Evolutionary conservation across 2,888 invertebrate genomes (phyloP), one percentile per base, ranked within the genome.

Genomic region (Bombyx huttoni): DNA sequence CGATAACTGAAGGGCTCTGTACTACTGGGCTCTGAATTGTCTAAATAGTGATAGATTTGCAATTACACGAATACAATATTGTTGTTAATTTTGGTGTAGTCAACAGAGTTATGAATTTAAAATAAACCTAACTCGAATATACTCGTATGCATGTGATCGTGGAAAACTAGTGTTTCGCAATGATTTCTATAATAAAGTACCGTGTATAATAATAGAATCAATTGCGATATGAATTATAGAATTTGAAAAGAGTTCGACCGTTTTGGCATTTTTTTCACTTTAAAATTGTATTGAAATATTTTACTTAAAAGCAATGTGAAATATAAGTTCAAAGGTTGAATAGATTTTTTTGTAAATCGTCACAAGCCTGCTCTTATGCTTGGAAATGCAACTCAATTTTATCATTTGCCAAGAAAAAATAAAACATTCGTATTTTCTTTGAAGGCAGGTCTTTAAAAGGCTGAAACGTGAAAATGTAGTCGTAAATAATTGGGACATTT

Each of bases 401-500:
- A 68, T 64, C 67, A 65, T 72, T 68, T 63, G 63, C 69, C 68
- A 70, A 68, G 65, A 68, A 59, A 63, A 60, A 70, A 68, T 73
- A 70, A 74, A 75, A 72, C 61, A 61, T 67, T 69, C 67, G 64
- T 63, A 64, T 70, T 73, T 68, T 68, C 70, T 67, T 70, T 56
- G 58, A 65, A 68, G 66, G 61, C 12, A 40, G 40, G 40, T 40
- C 58, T 62, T 59, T 54, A 55, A 63, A 67, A 67, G 65, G 68
- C 65, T 64, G 62, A 63, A 64, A 61, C 59, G 59, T 57, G 64
- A 66, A 65, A 67, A 65, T 64, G 62, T 66, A 66, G 67, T 69
- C 71, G 71, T 78, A 77, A 78, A 76, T 76, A 75, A 76, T 75
- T 73, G 69, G 64, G 69, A 73, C 76, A 72, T 72, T 75, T 71